These are phyloP conservation scores for Uropsilus gracilis DNA, from an alignment of 2,113 vertebrate species.

Conservation along the genomic window DNA sequence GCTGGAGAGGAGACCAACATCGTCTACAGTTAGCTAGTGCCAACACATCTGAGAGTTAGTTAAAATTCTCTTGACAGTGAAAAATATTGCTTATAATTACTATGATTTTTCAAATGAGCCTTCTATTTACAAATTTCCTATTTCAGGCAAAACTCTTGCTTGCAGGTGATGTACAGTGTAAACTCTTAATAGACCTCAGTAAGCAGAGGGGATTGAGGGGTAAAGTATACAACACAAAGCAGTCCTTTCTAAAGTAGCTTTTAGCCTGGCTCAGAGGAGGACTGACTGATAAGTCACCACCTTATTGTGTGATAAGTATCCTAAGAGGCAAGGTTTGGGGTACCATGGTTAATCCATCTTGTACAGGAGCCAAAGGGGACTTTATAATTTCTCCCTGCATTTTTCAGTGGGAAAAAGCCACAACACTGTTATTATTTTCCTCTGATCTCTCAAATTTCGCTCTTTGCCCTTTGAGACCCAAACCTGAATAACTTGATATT, in stretches of 20 bases:
- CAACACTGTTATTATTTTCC: background rate
- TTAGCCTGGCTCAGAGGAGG: background rate
- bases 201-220: background rate
- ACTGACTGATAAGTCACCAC: background rate
- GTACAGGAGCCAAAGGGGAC: background rate
- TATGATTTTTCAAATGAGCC: background rate
- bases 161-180: background rate
- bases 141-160: background rate
- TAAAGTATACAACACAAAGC: background rate
- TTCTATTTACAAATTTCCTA: background rate
- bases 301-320: background rate
- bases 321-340: background rate
- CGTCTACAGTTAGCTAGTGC: background rate
- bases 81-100: background rate
- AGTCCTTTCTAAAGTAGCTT: background rate
- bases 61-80: background rate
- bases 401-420: background rate
- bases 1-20: background rate
- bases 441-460: constrained; percentile 57
- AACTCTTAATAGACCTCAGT: background rate
- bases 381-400: background rate
- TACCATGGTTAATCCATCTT: too few species aligned
- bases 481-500: constrained; percentile 62
- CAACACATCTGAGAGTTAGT: background rate
- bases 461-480: constrained; percentile 59